Percentiles rank a stretch among this genome's conserved stretches.
These are phyloP conservation scores for Rutpela maculata DNA, from an alignment of 2,888 invertebrate genomes.

Conservation along the genomic window DNA sequence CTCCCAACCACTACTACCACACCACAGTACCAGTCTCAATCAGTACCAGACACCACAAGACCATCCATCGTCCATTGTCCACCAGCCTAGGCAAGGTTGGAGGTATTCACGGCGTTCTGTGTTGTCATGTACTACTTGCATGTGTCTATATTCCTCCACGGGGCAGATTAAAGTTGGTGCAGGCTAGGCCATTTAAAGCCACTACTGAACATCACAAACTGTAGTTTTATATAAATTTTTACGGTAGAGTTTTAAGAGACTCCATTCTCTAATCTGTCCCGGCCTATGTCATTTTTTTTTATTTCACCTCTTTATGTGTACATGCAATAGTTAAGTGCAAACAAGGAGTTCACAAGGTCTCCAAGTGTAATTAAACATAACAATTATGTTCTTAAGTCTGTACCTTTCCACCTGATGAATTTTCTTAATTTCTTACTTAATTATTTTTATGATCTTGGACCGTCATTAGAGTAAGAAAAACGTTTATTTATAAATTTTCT, in stretches of 20 bases:
- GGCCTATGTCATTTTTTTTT: conserved; percentile 61
- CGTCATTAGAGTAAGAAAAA: conserved; percentile 68
- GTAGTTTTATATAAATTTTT: conserved; percentile 66
- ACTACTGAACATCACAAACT: conserved; percentile 62
- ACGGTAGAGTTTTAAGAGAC: conserved; percentile 58
- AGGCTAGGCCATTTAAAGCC: conserved; percentile 49
- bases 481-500: conserved; percentile 71
- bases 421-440: conserved; percentile 60
- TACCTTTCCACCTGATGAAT: conserved; percentile 63
- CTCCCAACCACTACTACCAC: conserved; percentile 55
- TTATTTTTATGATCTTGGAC: conserved; percentile 65
- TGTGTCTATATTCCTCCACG: conserved; percentile 70
- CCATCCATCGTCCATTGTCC: conserved; percentile 63
- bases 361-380: conserved; percentile 53
- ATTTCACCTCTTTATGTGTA: conserved; percentile 62
- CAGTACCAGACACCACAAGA: conserved; percentile 52
- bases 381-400: conserved; percentile 61
- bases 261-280: conserved; percentile 65
- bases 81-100: conserved; percentile 72
- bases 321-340: conserved; percentile 67
- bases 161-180: conserved; percentile 65
- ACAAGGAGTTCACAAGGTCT: conserved; percentile 52
- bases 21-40: conserved; percentile 41
- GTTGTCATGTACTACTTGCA: conserved; percentile 61
- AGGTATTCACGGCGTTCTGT: conserved; percentile 67